Conservation (phyloP, 2,888 invertebrate species). For the Physocephala rufipes region DNA sequence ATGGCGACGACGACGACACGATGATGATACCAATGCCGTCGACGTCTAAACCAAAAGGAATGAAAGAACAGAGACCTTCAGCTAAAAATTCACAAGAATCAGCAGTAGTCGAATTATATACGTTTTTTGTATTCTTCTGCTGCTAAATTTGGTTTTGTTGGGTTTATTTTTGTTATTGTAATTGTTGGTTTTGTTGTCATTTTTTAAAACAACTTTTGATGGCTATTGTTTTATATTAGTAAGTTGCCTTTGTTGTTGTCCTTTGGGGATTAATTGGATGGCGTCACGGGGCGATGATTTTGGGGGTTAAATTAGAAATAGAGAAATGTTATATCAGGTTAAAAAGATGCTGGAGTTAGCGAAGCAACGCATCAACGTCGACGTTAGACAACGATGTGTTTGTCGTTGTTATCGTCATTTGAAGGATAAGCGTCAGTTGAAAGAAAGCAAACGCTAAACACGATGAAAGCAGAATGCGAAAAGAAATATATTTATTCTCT, state of each 20-base stretch:
- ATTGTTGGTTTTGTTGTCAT: slow-evolving; percentile 35
- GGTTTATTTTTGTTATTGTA: slow-evolving; percentile 41
- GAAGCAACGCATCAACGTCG: slow-evolving; percentile 32
- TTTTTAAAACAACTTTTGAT: slow-evolving; percentile 24
- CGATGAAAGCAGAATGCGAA: neutral
- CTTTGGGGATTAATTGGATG: neutral
- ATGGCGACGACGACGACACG: slow-evolving; percentile 63
- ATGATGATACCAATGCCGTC: slow-evolving; percentile 58
- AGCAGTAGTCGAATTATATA: slow-evolving; percentile 47
- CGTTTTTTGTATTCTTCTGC: slow-evolving; percentile 23
- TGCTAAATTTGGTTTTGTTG: slow-evolving; percentile 32
- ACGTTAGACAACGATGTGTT: slow-evolving; percentile 38
- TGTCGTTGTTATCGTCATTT: slow-evolving; percentile 16
- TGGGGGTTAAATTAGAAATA: neutral
- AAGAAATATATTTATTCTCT: neutral
- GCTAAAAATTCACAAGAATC: slow-evolving; percentile 54
- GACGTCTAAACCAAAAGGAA: slow-evolving; percentile 41
- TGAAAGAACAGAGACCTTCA: slow-evolving; percentile 36
- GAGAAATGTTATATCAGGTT: slow-evolving; percentile 10
- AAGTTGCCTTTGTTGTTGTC: slow-evolving; percentile 17
- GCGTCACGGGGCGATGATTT: slow-evolving; percentile 5
- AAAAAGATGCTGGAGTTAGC: slow-evolving; percentile 2
- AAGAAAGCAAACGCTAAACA: too few relatives aligned
- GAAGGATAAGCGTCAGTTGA: slow-evolving; percentile 33
- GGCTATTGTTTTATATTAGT: slow-evolving; percentile 32